Percentiles rank a stretch among this genome's conserved stretches.
Conservation (phyloP, 2,888 invertebrate species). For the Luperina nickerlii region DNA sequence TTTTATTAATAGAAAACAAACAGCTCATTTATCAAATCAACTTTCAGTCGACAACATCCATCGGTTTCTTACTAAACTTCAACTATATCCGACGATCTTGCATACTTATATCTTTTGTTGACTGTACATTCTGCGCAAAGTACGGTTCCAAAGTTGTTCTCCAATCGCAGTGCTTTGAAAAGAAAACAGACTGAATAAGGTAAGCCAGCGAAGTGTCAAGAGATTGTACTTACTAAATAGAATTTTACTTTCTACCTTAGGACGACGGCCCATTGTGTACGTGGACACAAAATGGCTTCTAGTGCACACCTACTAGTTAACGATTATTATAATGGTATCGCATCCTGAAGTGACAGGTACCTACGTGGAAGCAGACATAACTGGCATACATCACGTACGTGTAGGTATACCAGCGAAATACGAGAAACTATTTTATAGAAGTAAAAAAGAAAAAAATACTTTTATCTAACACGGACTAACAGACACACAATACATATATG, state of each 20-base stretch:
- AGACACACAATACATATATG: no score
- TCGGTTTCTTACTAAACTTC: no score
- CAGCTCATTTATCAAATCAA: no score
- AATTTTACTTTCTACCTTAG: neutral
- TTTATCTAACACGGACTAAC: no score
- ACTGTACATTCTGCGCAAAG: neutral
- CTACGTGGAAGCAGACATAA: no score
- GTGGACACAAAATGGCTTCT: neutral
- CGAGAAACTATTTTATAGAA: neutral
- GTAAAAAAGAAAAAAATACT: no score
- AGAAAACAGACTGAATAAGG: neutral
- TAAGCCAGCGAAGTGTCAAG: conserved; percentile 5
- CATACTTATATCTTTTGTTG: no score
- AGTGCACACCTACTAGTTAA: neutral
- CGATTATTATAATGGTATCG: neutral
- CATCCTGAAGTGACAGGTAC: neutral
- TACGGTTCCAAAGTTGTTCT: neutral
- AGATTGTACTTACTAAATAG: neutral
- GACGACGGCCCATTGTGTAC: neutral
- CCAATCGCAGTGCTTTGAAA: conserved; percentile 18
- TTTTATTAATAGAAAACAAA: no score
- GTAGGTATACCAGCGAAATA: neutral
- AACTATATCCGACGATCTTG: no score
- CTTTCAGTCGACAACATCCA: no score
- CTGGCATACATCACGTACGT: neutral